Evolutionary conservation across 2,113 vertebrate species (phyloP), one percentile per base, ranked within the genome.

Genomic region (cattle (Bos taurus)): DNA sequence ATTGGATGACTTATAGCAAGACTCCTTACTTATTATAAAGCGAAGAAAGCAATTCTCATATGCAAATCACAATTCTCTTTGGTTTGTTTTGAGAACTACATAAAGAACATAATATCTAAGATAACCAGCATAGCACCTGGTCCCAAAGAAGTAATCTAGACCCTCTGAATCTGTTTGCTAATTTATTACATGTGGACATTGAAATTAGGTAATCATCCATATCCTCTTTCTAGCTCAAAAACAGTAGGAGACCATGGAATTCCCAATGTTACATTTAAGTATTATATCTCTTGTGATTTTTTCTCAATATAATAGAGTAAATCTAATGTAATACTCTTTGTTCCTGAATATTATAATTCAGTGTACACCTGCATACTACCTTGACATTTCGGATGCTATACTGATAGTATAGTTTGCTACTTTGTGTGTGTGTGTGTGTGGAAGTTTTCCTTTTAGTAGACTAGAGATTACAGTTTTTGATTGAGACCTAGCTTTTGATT

Each of bases 11-110:
- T 86, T 90, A 94, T 52, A 97, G 3, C 28, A 93, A 90, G 59
- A 86, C 7, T 16, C 48, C 14, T 90, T 87, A 30, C 10, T 91
- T 19, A 36, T 28, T 60, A 30, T 88, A 88, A 91, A 94, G 56
- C 91, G 12, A n/a, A 86, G 40, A 87, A 80, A 84, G n/a, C 62
- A 94, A 67, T 78, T 86, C 30, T 94, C 50, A 91, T 77, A 33
- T 91, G 30, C 64, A 97, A 96, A 82, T 85, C 60, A 50, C 30
- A 94, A 26, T 88, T 95, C 15, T 82, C 43, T 77, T 86, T 88
- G 21, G 10, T 6, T 60, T 64, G 2, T 81, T 88, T 96, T 92
- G 23, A 88, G 23, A 81, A 77, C 88, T 48, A 84, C n/a, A 64
- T 91, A 62, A 95, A 92, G 14, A 87, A 91, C 0, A n/a, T 90